Base-by-base conservation (phyloP, 2,113 vertebrate genomes). In the Rhea americana region DNA sequence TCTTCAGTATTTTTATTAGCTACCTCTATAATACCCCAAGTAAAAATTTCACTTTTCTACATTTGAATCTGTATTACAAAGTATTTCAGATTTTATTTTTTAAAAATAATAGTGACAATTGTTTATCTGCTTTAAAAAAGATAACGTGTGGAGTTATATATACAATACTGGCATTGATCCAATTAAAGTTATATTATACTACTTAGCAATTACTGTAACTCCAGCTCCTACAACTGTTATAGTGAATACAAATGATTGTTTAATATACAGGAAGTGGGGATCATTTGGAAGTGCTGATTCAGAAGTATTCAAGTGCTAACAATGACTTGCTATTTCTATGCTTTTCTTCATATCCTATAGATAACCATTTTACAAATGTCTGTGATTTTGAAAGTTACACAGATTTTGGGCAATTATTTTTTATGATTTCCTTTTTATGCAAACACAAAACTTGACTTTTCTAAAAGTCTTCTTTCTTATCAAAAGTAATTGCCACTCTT, bases 301-400 rank as follows among this genome's bases (percentile, higher is more conserved):
- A 93, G 91, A 96, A 97, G 95, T 76, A 80, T 96, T 92, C 97
- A 98, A 98, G 97, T 97, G 97, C 97, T 96, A 95, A 96, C 85
- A 94, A 91, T 20, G 73, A 95, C 62, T 89, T 74, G 47, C 83
- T 92, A 73, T 94, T 87, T 82, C 78, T 58, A 30, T 3, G 13
- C 58, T 91, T 93, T 94, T 80, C 87, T 91, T 96, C 81, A 47
- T 53, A 65, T 50, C 39, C 59, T 88, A 45, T 67, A 92, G 91
- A 93, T 20, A 93, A 92, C 0, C 9, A 73, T 59, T 85, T 91
- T 63, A 81, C 50, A 82, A 68, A 73, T 19, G 76, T 65, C 94
- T 13, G 0, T 74, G 59, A 67, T 83, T 95, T 89, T 59, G 48
- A 95, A 77, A 1, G 6, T 68, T 78, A 84, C 73, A 71, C 85